Evolutionary conservation across 2,113 vertebrate species (phyloP).

Genomic region (Nannospalax galili): DNA sequence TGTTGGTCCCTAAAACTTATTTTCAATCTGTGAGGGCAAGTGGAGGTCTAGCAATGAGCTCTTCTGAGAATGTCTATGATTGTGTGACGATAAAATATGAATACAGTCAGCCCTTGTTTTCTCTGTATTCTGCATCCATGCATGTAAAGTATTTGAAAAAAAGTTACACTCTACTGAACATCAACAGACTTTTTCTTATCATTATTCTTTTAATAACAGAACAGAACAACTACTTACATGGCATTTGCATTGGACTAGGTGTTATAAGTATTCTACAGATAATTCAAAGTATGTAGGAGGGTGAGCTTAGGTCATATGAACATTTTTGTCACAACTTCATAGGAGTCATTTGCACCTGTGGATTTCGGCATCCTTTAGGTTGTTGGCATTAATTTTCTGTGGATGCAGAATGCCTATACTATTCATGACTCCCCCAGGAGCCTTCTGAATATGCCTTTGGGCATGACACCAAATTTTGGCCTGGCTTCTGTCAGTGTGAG

Average conservation of each 20-base stretch:
- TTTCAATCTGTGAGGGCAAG: background rate
- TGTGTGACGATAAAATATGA: background rate
- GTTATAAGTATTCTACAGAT: background rate
- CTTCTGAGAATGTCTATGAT: background rate
- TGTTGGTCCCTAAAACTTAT: background rate
- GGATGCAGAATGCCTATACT: background rate
- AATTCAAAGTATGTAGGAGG: background rate
- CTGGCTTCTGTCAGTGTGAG: background rate
- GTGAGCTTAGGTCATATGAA: background rate
- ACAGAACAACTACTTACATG: background rate
- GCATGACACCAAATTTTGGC: background rate
- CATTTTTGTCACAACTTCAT: background rate
- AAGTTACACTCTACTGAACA: background rate
- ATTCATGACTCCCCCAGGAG: background rate
- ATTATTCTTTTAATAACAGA: background rate
- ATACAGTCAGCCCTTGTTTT: no score
- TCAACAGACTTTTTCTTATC: background rate
- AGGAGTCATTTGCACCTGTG: no score
- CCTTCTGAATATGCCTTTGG: background rate
- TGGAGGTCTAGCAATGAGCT: no score
- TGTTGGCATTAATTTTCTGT: background rate
- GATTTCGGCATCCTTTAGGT: background rate
- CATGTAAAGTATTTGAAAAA: background rate
- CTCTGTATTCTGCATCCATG: background rate
- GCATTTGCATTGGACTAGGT: no score